These are phyloP conservation scores for Astyanax mexicanus DNA, from an alignment of 2,797 vertebrate species.

Conservation along the genomic window DNA sequence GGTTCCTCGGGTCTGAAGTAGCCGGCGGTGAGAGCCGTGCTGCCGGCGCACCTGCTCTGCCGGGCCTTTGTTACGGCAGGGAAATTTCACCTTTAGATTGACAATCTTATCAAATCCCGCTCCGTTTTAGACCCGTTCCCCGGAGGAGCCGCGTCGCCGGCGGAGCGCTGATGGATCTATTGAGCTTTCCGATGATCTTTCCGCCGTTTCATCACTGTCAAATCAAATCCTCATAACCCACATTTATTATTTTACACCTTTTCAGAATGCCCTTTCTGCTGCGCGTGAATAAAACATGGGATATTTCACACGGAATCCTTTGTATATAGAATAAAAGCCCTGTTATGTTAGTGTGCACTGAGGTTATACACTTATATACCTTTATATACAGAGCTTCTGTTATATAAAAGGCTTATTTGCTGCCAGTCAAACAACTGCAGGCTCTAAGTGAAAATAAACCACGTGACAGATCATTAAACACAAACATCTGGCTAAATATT, in stretches of 20 bases:
- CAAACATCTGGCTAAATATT: too few relatives aligned
- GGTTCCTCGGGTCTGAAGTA: slow-evolving; percentile 75
- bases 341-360: too few relatives aligned
- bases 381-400: too few relatives aligned
- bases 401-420: too few relatives aligned
- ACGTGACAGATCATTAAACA: too few relatives aligned
- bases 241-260: background rate
- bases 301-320: too few relatives aligned
- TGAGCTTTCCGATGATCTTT: slow-evolving; percentile 27
- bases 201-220: slow-evolving; percentile 43
- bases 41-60: slow-evolving; percentile 1
- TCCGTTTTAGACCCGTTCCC: too few relatives aligned
- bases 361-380: too few relatives aligned
- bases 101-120: background rate
- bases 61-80: background rate
- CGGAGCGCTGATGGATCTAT: background rate
- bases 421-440: too few relatives aligned
- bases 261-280: slow-evolving; percentile 5
- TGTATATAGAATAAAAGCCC: too few relatives aligned
- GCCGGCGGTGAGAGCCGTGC: slow-evolving; percentile 61
- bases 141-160: background rate
- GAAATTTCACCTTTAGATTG: background rate
- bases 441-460: too few relatives aligned
- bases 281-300: background rate
- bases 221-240: background rate